These are phyloP conservation scores for Crepidodera aurea DNA, from an alignment of 2,888 invertebrate species.

Conservation along the genomic window DNA sequence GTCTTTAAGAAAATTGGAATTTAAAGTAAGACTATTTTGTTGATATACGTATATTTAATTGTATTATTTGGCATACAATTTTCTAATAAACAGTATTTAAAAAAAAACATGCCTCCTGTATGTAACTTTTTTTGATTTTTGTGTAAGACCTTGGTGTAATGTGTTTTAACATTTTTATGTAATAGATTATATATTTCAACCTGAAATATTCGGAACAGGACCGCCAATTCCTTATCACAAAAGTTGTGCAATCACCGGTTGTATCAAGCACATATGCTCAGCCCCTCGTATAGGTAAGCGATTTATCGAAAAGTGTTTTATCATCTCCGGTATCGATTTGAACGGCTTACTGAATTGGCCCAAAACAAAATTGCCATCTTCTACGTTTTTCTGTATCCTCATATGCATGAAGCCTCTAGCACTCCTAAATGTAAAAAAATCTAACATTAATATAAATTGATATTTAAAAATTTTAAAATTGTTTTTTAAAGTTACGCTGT, in stretches of 20 bases:
- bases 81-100: no score
- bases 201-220: constrained; percentile 28
- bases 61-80: no score
- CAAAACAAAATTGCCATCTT: constrained; percentile 83
- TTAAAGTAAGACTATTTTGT: no score
- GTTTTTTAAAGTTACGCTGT: no score
- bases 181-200: constrained; percentile 29
- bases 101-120: no score
- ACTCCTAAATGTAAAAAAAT: constrained; percentile 74
- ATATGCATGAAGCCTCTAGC: constrained; percentile 97
- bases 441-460: no score
- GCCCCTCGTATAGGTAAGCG: constrained; percentile 94
- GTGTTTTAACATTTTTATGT: constrained; percentile 33
- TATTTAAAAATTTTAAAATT: no score
- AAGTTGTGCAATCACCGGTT: constrained; percentile 89
- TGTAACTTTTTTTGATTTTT: constrained; percentile 18
- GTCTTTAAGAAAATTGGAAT: no score
- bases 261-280: constrained; percentile 93
- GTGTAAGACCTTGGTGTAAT: constrained; percentile 35
- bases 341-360: constrained; percentile 95
- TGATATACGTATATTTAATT: no score
- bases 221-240: constrained; percentile 62
- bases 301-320: constrained; percentile 91
- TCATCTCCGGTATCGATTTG: constrained; percentile 92
- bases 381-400: constrained; percentile 83